Percentiles rank a stretch among this genome's conserved stretches.
Conservation (phyloP, 2,113 vertebrate genomes). For the Hiodon tergisus region DNA sequence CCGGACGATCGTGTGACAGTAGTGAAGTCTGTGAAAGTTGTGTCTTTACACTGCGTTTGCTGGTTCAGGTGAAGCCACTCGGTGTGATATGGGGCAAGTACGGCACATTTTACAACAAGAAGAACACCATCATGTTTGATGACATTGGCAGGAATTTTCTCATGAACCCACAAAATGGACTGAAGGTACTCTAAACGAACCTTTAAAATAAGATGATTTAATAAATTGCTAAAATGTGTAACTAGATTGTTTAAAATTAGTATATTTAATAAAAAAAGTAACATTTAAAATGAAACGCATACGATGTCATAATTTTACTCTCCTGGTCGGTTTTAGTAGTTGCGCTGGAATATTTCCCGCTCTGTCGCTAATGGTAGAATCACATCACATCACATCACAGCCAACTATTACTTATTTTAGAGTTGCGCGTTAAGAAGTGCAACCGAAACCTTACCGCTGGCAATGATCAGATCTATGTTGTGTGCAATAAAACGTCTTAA, state of each 20-base stretch:
- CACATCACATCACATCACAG: too few species aligned
- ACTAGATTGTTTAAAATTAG: too few species aligned
- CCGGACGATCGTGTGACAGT: neutral
- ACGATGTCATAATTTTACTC: too few species aligned
- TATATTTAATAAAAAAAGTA: too few species aligned
- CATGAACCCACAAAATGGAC: slow-evolving; percentile 97
- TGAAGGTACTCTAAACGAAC: slow-evolving; percentile 72
- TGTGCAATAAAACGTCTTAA: neutral
- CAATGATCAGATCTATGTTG: too few species aligned
- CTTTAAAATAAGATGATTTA: neutral
- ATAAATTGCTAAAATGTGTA: neutral
- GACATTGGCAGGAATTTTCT: slow-evolving; percentile 98
- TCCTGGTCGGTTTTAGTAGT: too few species aligned
- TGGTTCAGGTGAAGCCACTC: slow-evolving; percentile 86
- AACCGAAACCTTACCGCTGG: too few species aligned
- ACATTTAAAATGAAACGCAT: too few species aligned
- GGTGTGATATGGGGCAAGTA: slow-evolving; percentile 99
- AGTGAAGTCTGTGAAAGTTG: neutral
- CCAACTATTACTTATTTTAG: too few species aligned
- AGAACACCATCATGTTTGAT: slow-evolving; percentile 99
- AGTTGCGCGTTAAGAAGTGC: too few species aligned
- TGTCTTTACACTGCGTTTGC: slow-evolving; percentile 12
- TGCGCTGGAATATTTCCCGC: too few species aligned
- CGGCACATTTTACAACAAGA: slow-evolving; percentile 89
- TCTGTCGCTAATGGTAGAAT: too few species aligned